Base-by-base conservation (phyloP, 2,888 invertebrate genomes). In the Arrhopalites spinosus region DNA sequence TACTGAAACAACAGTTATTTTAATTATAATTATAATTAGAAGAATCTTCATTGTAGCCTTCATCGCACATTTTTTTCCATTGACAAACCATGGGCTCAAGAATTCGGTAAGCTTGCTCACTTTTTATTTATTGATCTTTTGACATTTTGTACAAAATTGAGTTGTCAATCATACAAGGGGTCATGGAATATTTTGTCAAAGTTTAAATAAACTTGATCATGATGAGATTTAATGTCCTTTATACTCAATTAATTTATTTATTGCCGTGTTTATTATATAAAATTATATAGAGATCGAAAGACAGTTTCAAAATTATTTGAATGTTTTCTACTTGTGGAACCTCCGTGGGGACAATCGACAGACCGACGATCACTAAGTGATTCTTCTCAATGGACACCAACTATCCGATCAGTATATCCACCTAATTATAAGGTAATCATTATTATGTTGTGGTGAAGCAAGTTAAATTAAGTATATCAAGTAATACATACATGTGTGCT, bases 341-440 rank as follows among this genome's bases (percentile, higher is more conserved):
- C 80, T 15, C 79, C 78, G 2, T 80, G 81, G 81, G 67, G 73
- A 25, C n/a, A 66, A 15, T 73, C 73, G n/a, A 36, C 43, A n/a
- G 66, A 36, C 13, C 29, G n/a, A n/a, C 56, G 70, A 25, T 73
- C 70, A 25, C 71, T 70, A 29, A 74, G 74, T 74, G 77, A 77
- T 23, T 56, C 77, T 8, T 56, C 45, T 50, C 75, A 64, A 13
- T 61, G 64, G 68, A 75, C 36, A 11, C 71, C 78, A 23, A 30
- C 61, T 20, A 59, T 82, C 11, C 53, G 61, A 25, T 77, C 76
- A 1, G 78, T 80, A 0, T 96, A 91, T 86, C 96, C 96, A 63
- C 92, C 92, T 81, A 89, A 89, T 77, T 95, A 92, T 85, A 90
- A n/a, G n/a, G n/a, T n/a, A n/a, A n/a, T n/a, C n/a, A n/a, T n/a